Evolutionary conservation across 2,888 invertebrate species (phyloP).

Genomic region (Eretmocerus hayati): DNA sequence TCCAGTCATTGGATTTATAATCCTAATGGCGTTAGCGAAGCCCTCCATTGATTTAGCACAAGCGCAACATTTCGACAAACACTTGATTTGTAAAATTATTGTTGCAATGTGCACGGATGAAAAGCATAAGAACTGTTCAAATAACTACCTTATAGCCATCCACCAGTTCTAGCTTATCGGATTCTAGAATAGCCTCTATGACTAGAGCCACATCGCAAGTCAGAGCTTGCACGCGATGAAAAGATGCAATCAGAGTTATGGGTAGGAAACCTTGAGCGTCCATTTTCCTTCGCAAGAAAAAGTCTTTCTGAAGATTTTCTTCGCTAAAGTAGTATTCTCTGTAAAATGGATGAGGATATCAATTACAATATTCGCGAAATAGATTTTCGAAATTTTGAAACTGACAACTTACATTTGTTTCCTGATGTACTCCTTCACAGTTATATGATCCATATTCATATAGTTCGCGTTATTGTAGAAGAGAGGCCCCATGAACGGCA

Average conservation of each 20-base stretch:
- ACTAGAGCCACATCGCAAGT: conserved; percentile 80
- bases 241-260: conserved; percentile 88
- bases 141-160: conserved; percentile 62
- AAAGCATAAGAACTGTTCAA: not conserved
- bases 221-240: conserved; percentile 85
- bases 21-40: conserved; percentile 42
- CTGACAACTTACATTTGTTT: conserved; percentile 77
- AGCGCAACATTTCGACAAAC: conserved; percentile 3
- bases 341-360: conserved; percentile 38
- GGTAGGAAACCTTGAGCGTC: conserved; percentile 88
- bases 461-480: conserved; percentile 57
- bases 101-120: conserved; percentile 23
- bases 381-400: too few relatives aligned
- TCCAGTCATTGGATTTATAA: conserved; percentile 34
- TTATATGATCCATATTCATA: conserved; percentile 54
- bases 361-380: too few relatives aligned
- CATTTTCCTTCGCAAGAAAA: conserved; percentile 96
- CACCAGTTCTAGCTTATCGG: conserved; percentile 76
- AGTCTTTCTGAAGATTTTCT: conserved; percentile 90
- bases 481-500: conserved; percentile 57
- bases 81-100: conserved; percentile 2
- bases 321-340: conserved; percentile 99
- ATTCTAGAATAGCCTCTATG: conserved; percentile 76
- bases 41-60: conserved; percentile 38
- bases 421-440: conserved; percentile 75